Conservation (phyloP, 2,113 vertebrate genomes). For the Aptenodytes patagonicus region DNA sequence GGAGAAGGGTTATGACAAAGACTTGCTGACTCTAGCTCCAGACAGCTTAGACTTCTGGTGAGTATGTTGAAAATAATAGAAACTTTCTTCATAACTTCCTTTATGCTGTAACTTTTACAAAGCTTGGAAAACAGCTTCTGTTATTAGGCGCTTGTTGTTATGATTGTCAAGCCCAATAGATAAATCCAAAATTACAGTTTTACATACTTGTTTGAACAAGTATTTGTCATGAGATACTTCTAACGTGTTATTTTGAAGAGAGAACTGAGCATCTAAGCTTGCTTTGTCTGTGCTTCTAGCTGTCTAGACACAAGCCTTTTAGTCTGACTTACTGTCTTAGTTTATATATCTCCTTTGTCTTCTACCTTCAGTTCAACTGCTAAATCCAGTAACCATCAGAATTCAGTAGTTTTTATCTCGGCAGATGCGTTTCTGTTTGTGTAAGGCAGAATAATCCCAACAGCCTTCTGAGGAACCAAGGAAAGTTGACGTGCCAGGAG, state of each 20-base stretch:
- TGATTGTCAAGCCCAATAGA: background rate
- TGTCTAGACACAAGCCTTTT: background rate
- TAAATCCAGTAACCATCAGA: background rate
- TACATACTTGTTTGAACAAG: background rate
- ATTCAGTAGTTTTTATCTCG: background rate
- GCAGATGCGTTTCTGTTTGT: background rate
- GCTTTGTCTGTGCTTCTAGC: background rate
- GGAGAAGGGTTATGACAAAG: conserved; percentile 87
- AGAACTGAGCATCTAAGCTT: background rate
- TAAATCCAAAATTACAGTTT: background rate
- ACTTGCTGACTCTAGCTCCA: conserved; percentile 83
- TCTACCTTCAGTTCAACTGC: background rate
- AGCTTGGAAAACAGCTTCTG: background rate
- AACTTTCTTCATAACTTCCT: background rate
- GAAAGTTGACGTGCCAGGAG: background rate
- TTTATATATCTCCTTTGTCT: background rate
- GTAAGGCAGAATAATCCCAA: background rate
- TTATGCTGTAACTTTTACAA: background rate
- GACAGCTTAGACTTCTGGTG: conserved; percentile 95
- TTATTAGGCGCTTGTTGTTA: background rate
- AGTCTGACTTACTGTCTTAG: background rate
- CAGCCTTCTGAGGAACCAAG: background rate
- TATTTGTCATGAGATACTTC: background rate
- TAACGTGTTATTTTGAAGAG: background rate
- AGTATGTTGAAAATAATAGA: conserved; percentile 46